Evolutionary conservation across 1,140 invertebrate genomes (phyloP).

Genomic region (Ruditapes philippinarum): DNA sequence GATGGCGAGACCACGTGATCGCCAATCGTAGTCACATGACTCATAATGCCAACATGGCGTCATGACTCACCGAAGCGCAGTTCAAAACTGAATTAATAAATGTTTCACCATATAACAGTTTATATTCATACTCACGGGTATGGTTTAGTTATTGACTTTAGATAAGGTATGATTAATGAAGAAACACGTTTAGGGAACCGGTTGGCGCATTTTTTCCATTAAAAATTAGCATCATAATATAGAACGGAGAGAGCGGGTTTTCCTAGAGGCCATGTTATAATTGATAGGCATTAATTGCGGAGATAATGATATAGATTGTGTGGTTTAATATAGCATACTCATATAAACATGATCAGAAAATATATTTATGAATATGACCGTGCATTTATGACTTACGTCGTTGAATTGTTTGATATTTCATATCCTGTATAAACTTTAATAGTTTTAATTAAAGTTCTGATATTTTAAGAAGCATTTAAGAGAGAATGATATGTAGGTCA

Average conservation of each 20-base stretch:
- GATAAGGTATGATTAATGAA: conserved; percentile 34
- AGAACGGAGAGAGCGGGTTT: neutral
- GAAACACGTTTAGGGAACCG: neutral
- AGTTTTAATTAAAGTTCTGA: too few relatives aligned
- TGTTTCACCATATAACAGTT: neutral
- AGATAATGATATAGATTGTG: neutral
- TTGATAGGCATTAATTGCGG: neutral
- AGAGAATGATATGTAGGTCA: too few relatives aligned
- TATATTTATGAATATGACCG: too few relatives aligned
- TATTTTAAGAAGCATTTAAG: too few relatives aligned
- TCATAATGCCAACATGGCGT: conserved; percentile 38
- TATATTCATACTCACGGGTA: conserved; percentile 26
- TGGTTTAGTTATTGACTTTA: neutral
- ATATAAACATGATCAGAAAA: too few relatives aligned
- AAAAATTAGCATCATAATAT: conserved; percentile 15
- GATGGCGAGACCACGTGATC: conserved; percentile 16
- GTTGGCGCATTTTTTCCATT: neutral
- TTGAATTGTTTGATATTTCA: too few relatives aligned
- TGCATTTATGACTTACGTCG: too few relatives aligned
- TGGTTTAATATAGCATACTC: neutral
- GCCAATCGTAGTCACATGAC: conserved; percentile 20
- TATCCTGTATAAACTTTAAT: too few relatives aligned
- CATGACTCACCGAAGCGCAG: conserved; percentile 30
- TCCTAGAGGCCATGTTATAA: neutral
- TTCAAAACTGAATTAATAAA: conserved; percentile 36